Evolutionary conservation across 2,888 invertebrate genomes (phyloP), one percentile per base, ranked within the genome.

Genomic region (Lissonota sp.): DNA sequence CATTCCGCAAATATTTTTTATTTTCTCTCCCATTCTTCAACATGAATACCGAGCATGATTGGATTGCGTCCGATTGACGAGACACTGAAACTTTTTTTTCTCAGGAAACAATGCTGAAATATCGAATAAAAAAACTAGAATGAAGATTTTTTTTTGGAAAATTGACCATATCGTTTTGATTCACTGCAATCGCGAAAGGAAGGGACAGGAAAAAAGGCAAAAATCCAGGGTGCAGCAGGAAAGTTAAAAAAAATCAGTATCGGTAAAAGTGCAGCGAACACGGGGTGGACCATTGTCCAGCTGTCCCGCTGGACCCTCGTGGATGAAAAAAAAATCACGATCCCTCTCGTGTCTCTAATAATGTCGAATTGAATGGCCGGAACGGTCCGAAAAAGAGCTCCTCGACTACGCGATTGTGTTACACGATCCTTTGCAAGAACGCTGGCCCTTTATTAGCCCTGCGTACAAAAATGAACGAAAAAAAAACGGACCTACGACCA

Each of bases 311-410:
- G 84, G 66, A 69, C 83, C 84, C 86, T 72, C 85, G 85, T 87
- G 83, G 78, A 84, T 85, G 16, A 72, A 72, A 62, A 62, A 62
- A 53, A 67, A 67, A 5, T 39, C 37, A 6, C 73, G 62, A 46
- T 51, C 58, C 37, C 16, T 63, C 72, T 71, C 80, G 69, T 40
- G 44, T 46, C 62, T 85, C 88, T 87, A 88, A 88, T 88, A 88
- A 90, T 88, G 85, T 85, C 82, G 87, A 90, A 89, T 89, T 89
- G 90, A 90, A 26, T 26, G 26, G 26, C 89, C 87, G 86, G 85
- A 88, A 88, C 89, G 86, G 86, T 53, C 40, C 26, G 26, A 26
- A 26, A 40, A 12, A 49, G 49, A 49, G 40, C 53, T 66, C 51
- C 40, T 66, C 51, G 85, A 86, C 49, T 84, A 3, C 1, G 3